These are phyloP conservation scores for Nasonia vitripennis DNA, from an alignment of 1,140 invertebrate genomes.

Conservation along the genomic window DNA sequence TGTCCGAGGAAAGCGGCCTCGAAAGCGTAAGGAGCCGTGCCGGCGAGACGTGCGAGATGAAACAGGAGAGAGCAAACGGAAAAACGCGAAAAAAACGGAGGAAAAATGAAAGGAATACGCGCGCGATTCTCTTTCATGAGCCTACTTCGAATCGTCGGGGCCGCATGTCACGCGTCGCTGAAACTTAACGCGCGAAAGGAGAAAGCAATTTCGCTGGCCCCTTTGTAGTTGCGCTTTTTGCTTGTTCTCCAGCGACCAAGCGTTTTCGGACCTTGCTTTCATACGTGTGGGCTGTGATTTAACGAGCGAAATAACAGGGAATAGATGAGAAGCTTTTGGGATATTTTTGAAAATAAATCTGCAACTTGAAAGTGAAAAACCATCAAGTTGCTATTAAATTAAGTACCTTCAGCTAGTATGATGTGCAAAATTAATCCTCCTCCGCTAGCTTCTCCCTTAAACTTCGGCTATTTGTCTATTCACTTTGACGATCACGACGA, in stretches of 20 bases:
- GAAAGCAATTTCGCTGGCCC: neutral
- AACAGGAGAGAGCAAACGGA: neutral
- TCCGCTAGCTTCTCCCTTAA: too few species aligned
- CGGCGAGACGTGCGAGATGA: neutral
- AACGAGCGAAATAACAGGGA: neutral
- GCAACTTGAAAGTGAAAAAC: too few species aligned
- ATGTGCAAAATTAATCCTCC: too few species aligned
- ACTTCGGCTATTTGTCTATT: too few species aligned
- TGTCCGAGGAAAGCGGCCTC: neutral
- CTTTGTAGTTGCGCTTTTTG: neutral
- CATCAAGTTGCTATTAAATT: too few species aligned
- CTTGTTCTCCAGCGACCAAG: neutral
- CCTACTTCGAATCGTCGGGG: neutral
- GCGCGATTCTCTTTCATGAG: constrained; percentile 11
- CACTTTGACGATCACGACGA: too few species aligned
- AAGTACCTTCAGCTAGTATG: too few species aligned
- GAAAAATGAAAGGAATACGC: neutral
- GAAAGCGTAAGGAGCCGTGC: neutral
- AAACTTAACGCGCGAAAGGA: neutral
- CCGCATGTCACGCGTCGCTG: neutral
- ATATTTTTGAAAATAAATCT: too few species aligned
- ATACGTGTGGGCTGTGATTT: neutral
- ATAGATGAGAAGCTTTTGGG: neutral
- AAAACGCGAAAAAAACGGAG: neutral
- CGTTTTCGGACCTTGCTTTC: neutral